A percentile compares a stretch with the other conserved stretches of the same genome.
These are phyloP conservation scores for Cyclura pinguis DNA, from an alignment of 2,797 vertebrate genomes.

Conservation along the genomic window DNA sequence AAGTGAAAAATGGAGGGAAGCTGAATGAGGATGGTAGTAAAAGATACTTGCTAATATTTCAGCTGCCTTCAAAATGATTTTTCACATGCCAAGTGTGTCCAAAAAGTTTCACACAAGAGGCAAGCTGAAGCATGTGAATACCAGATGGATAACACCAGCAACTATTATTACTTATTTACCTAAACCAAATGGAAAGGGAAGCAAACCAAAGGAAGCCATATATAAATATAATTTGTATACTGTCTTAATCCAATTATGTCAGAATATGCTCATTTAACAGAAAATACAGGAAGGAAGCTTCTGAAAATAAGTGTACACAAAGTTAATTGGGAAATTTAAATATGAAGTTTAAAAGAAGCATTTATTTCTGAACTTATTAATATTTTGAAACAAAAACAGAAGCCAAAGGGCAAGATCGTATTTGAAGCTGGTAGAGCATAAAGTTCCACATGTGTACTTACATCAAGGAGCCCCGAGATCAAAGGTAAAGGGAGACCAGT, in stretches of 20 bases:
- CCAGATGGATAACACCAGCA: slow-evolving; percentile 39
- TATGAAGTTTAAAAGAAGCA: not conserved
- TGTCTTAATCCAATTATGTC: slow-evolving; percentile 38
- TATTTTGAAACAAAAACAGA: slow-evolving; percentile 7
- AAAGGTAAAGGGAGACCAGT: too few species aligned
- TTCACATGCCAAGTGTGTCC: slow-evolving; percentile 42
- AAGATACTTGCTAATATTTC: slow-evolving; percentile 24
- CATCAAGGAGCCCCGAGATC: too few species aligned
- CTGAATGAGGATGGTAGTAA: not conserved
- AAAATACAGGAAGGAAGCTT: not conserved
- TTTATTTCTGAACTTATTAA: not conserved
- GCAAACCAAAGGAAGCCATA: slow-evolving; percentile 44
- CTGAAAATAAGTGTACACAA: not conserved
- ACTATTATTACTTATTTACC: slow-evolving; percentile 63
- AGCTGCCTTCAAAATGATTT: slow-evolving; percentile 35
- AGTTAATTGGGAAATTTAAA: not conserved
- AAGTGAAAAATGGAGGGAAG: not conserved
- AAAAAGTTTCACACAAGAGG: slow-evolving; percentile 27
- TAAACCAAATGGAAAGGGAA: slow-evolving; percentile 64
- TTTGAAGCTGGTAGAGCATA: too few species aligned
- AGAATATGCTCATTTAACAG: not conserved
- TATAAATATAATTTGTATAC: slow-evolving; percentile 23
- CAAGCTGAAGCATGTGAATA: not conserved
- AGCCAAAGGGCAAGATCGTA: not conserved
- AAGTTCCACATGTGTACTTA: too few species aligned